Conservation (phyloP, 2,888 invertebrate genomes). For the Ceramica pisi region DNA sequence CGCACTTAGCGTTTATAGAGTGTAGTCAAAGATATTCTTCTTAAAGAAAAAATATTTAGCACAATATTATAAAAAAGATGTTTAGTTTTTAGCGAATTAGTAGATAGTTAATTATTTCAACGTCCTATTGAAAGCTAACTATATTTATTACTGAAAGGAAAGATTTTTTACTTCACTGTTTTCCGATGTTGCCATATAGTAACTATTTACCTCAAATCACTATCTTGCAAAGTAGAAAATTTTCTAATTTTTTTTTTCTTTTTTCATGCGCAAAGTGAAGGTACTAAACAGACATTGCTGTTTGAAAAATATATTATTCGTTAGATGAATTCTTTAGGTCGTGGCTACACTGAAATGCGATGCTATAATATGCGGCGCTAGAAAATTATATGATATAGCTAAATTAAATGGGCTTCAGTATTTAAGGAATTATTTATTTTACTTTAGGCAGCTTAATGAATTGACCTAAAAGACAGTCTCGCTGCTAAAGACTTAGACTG, state of each 20-base stretch:
- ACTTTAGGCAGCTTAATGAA: constrained; percentile 47
- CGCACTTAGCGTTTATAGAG: constrained; percentile 78
- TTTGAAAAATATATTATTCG: constrained; percentile 62
- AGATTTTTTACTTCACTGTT: constrained; percentile 69
- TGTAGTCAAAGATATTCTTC: constrained; percentile 75
- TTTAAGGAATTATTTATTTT: constrained; percentile 37
- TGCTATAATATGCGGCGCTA: constrained; percentile 27
- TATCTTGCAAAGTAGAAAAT: constrained; percentile 72
- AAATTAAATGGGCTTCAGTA: constrained; percentile 37
- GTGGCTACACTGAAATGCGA: constrained; percentile 64
- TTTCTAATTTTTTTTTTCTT: constrained; percentile 54
- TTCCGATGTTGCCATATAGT: constrained; percentile 88
- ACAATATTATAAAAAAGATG: constrained; percentile 73
- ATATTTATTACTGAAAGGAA: constrained; percentile 64
- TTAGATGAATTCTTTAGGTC: constrained; percentile 56
- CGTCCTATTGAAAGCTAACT: constrained; percentile 62
- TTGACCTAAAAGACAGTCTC: not conserved
- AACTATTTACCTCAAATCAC: constrained; percentile 86
- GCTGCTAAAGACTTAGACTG: constrained; percentile 18
- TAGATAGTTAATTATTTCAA: constrained; percentile 77
- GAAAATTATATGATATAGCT: constrained; percentile 17
- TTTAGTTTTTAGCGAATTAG: constrained; percentile 78
- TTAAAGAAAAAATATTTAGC: constrained; percentile 74
- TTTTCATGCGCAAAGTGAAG: constrained; percentile 52
- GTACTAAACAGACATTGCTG: constrained; percentile 54